Evolutionary conservation across 2,888 invertebrate genomes (phyloP).

Genomic region (Polyommatus icarus): DNA sequence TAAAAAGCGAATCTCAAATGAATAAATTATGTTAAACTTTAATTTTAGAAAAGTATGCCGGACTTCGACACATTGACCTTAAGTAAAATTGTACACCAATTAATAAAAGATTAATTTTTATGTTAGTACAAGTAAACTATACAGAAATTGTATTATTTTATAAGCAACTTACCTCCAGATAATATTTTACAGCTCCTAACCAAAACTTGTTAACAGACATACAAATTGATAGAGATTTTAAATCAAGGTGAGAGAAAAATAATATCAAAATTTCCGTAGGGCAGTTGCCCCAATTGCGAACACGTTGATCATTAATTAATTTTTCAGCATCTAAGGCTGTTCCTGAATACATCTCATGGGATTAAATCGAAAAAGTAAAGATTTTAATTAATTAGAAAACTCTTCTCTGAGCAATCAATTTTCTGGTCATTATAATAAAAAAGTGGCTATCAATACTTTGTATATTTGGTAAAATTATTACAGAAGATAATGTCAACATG

Average conservation of each 20-base stretch:
- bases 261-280: conserved; percentile 51
- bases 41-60: no score
- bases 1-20: no score
- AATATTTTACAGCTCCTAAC: conserved; percentile 47
- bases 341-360: not conserved
- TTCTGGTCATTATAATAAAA: not conserved
- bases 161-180: conserved; percentile 47
- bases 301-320: conserved; percentile 23
- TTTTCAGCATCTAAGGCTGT: conserved; percentile 20
- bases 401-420: not conserved
- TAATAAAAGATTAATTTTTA: not conserved
- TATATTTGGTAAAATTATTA: not conserved
- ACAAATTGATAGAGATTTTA: conserved; percentile 48
- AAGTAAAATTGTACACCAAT: not conserved
- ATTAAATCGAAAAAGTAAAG: not conserved
- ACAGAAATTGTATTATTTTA: not conserved
- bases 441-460: not conserved
- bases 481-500: not conserved
- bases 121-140: no score
- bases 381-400: not conserved
- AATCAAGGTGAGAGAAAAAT: conserved; percentile 49
- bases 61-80: no score
- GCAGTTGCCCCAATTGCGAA: conserved; percentile 45
- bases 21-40: no score
- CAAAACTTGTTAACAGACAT: conserved; percentile 52